phyloP scores from a whole-genome alignment of 1,140 invertebrate genomes.

The Drosophila cardini region DNA sequence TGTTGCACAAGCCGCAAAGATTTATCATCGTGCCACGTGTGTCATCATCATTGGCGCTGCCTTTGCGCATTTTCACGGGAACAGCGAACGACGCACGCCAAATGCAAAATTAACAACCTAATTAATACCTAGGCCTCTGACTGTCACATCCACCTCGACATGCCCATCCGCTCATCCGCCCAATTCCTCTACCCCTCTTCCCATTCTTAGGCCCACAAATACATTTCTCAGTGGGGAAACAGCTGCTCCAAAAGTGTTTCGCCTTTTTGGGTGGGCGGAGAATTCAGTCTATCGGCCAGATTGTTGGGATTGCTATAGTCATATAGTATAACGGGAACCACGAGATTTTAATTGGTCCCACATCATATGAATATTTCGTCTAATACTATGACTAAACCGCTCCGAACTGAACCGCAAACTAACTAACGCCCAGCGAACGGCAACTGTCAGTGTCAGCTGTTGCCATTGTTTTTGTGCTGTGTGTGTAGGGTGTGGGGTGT shows the following conservation, averaged over 20 bases:
- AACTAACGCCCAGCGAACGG: constrained; percentile 66
- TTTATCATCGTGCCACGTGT: constrained; percentile 77
- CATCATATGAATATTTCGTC: constrained; percentile 20
- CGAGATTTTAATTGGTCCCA: constrained; percentile 62
- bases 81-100: constrained; percentile 74
- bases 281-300: constrained; percentile 1
- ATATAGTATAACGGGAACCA: constrained; percentile 3
- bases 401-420: constrained; percentile 69
- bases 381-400: constrained; percentile 31
- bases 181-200: neutral
- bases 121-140: constrained; percentile 71
- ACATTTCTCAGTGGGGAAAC: neutral
- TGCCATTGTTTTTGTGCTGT: constrained; percentile 11
- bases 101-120: constrained; percentile 82
- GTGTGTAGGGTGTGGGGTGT: too few relatives aligned
- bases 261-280: constrained; percentile 5
- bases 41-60: constrained; percentile 26
- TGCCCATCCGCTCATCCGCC: constrained; percentile 46
- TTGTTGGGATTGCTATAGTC: constrained; percentile 32
- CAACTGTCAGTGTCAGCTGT: constrained; percentile 73
- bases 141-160: constrained; percentile 42
- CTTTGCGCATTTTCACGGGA: constrained; percentile 70
- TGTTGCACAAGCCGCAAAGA: constrained; percentile 71
- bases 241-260: constrained; percentile 50
- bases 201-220: neutral